Evolutionary conservation across 2,113 vertebrate genomes (phyloP).

Genomic region (Xenopus laevis): DNA sequence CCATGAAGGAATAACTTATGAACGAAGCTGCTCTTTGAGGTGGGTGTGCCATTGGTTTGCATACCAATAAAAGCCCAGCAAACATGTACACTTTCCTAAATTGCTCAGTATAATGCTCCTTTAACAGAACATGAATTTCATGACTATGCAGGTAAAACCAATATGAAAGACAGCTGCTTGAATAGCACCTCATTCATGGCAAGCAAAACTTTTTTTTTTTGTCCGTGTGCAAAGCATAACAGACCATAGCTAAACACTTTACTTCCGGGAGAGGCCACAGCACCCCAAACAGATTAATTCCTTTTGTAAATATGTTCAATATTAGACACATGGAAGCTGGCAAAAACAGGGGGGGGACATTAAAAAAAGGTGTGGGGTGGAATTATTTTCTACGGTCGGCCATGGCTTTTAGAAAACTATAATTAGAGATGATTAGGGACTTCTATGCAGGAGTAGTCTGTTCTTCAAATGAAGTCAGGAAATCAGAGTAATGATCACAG

Average conservation of each 20-base stretch:
- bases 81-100: no score
- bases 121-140: no score
- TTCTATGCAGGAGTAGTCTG: conserved; percentile 20
- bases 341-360: neutral
- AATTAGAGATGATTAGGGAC: conserved; percentile 41
- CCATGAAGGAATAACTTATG: no score
- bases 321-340: neutral
- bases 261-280: neutral
- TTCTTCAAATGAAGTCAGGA: conserved; percentile 37
- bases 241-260: neutral
- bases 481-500: conserved; percentile 37
- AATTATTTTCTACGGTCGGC: conserved; percentile 4
- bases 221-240: neutral
- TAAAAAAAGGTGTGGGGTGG: neutral
- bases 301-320: neutral
- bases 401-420: conserved; percentile 27
- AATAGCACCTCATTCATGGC: neutral
- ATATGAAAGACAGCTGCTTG: no score
- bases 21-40: no score
- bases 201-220: neutral
- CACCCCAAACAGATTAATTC: neutral
- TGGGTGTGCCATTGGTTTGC: no score
- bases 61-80: no score
- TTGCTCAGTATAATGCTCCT: no score
- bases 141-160: no score